Evolutionary conservation across 2,113 vertebrate genomes (phyloP), one percentile per base, ranked within the genome.

Genomic region (Chauna torquata): DNA sequence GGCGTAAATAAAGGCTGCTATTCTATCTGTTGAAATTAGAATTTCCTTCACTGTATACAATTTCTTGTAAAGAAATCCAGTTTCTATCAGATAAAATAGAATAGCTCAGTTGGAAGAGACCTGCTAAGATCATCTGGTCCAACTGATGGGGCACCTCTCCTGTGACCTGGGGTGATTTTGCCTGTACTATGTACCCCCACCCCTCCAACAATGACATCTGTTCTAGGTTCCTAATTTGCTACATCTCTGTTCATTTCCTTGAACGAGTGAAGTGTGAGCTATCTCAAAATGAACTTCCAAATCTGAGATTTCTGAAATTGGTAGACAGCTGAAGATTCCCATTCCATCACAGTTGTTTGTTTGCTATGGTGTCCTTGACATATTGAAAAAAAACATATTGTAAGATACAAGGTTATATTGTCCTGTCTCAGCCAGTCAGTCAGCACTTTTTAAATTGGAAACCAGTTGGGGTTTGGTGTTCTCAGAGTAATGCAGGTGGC

Each of bases 361-460:
- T 96, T 96, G 12, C 11, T 68, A 0, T 68, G 36, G 6, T 69
- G 65, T 71, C 57, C 61, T 91, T 92, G 47, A 24, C 16, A 30
- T 87, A 64, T 38, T 49, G 83, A 94, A 93, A 91, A 71, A 89
- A 95, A 88, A 90, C 38, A 38, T 12, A 34, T 36, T 1, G 0
- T 85, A 69, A 91, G 9, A 23, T 68, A 14, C 13, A 55, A 82
- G 65, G 61, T 92, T 91, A 10, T 76, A 44, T 62, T 54, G 69
- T 55, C 19, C 17, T 16, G 0, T 89, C 77, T 89, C 61, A 69
- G 28, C 30, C 45, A n/a, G 11, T 92, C 32, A 45, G 68, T 94
- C 79, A 90, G 52, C 61, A 55, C 12, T 89, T 92, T 91, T 84
- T 8, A 91, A 86, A 92, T 47, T 89, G 86, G 55, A 32, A 96